Percentiles rank a stretch among this genome's conserved stretches.
phyloP scores from a whole-genome alignment of 2,888 invertebrate species.

The Odontocolon sp. region DNA sequence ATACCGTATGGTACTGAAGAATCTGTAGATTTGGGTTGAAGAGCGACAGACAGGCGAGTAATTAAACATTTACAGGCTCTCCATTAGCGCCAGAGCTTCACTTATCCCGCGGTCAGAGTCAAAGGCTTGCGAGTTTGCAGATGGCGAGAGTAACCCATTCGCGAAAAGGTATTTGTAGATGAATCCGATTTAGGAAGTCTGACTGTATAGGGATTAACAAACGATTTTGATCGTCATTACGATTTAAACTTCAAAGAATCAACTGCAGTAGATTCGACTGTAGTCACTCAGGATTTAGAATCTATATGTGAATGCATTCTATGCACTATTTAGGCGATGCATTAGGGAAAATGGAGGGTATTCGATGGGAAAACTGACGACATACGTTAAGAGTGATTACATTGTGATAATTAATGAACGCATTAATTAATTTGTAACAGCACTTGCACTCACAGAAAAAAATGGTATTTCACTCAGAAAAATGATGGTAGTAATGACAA shows the following conservation, averaged over 20 bases:
- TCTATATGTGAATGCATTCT: background rate
- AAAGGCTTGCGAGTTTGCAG: constrained; percentile 67
- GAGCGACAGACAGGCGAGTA: constrained; percentile 57
- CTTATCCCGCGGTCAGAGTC: constrained; percentile 75
- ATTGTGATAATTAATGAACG: background rate
- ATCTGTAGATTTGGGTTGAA: background rate
- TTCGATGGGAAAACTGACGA: background rate
- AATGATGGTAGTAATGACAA: too few relatives aligned
- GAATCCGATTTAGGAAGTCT: background rate
- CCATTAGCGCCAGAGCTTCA: constrained; percentile 73
- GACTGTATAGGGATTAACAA: background rate
- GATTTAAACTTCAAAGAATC: background rate
- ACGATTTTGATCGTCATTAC: background rate
- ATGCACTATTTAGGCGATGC: background rate
- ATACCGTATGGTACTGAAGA: background rate
- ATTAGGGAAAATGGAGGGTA: background rate
- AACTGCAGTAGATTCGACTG: background rate
- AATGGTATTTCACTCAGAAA: too few relatives aligned
- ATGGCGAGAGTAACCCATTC: constrained; percentile 53
- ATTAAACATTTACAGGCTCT: constrained; percentile 78
- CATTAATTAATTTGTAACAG: background rate
- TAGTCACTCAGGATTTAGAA: background rate
- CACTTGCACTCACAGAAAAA: background rate
- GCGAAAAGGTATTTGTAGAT: constrained; percentile 9
- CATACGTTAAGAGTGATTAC: background rate